Evolutionary conservation across 1,140 invertebrate genomes (phyloP).

Genomic region (Cydia fagiglandana): DNA sequence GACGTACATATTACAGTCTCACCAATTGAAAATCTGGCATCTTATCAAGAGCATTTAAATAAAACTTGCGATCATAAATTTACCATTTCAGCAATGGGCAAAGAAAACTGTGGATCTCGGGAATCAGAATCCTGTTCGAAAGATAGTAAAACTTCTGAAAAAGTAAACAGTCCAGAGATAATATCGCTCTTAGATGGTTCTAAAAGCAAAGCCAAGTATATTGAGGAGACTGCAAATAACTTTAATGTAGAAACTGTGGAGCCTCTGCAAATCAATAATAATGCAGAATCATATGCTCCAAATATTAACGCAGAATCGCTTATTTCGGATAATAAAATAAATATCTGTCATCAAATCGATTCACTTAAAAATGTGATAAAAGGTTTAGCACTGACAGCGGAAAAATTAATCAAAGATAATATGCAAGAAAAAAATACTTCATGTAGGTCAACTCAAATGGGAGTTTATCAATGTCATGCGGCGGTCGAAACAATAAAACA

Average conservation of each 20-base stretch:
- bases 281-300: neutral
- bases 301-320: neutral
- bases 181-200: slow-evolving; percentile 59
- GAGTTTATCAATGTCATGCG: neutral
- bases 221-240: slow-evolving; percentile 41
- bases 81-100: too few relatives aligned
- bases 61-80: slow-evolving; percentile 27
- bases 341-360: slow-evolving; percentile 54
- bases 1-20: slow-evolving; percentile 55
- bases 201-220: slow-evolving; percentile 52
- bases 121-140: slow-evolving; percentile 31
- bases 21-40: slow-evolving; percentile 35
- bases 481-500: neutral
- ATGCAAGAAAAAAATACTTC: neutral
- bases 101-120: neutral
- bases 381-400: slow-evolving; percentile 48
- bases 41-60: slow-evolving; percentile 32
- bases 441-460: neutral
- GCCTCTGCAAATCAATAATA: neutral
- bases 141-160: slow-evolving; percentile 25
- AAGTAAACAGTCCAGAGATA: slow-evolving; percentile 42
- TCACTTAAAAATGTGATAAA: slow-evolving; percentile 55
- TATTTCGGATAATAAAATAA: neutral
- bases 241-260: neutral
- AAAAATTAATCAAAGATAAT: slow-evolving; percentile 47